These are phyloP conservation scores for Platichthys stellatus DNA, from an alignment of 2,113 vertebrate species.

Conservation along the genomic window DNA sequence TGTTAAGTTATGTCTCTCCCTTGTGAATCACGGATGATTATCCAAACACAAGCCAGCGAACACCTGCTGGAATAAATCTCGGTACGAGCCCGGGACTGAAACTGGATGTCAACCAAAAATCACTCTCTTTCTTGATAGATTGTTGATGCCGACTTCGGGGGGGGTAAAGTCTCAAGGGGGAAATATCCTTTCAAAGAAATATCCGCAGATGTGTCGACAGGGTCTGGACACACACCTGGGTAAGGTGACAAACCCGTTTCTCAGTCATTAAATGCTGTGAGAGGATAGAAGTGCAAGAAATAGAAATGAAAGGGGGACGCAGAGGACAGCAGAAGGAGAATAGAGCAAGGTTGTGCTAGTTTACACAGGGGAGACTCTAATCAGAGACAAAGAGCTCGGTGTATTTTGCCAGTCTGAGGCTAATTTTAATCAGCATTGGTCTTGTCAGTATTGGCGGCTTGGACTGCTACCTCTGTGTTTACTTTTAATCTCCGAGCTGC, in stretches of 20 bases:
- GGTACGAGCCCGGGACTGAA: too few relatives aligned
- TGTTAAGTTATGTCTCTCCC: conserved; percentile 11
- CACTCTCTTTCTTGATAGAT: too few relatives aligned
- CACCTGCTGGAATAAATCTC: too few relatives aligned
- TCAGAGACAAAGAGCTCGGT: conserved; percentile 62
- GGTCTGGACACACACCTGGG: too few relatives aligned
- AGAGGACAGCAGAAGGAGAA: conserved; percentile 55
- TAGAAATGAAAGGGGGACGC: conserved; percentile 8
- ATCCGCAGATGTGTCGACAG: too few relatives aligned
- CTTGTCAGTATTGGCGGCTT: conserved; percentile 82
- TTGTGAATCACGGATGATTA: conserved; percentile 17
- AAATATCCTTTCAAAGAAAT: too few relatives aligned
- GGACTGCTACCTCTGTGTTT: conserved; percentile 89
- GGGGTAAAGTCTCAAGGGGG: too few relatives aligned
- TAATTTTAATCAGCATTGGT: conserved; percentile 91
- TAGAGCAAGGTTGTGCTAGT: conserved; percentile 54
- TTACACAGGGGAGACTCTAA: conserved; percentile 78
- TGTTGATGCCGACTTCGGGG: too few relatives aligned
- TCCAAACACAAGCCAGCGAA: background rate
- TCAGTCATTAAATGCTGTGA: background rate
- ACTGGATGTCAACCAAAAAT: too few relatives aligned
- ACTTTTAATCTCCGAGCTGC: conserved; percentile 83
- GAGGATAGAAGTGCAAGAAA: conserved; percentile 8
- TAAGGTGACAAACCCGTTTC: background rate
- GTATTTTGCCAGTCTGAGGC: conserved; percentile 76